Evolutionary conservation across 2,888 invertebrate species (phyloP).

Genomic region (Argyresthia albistria): DNA sequence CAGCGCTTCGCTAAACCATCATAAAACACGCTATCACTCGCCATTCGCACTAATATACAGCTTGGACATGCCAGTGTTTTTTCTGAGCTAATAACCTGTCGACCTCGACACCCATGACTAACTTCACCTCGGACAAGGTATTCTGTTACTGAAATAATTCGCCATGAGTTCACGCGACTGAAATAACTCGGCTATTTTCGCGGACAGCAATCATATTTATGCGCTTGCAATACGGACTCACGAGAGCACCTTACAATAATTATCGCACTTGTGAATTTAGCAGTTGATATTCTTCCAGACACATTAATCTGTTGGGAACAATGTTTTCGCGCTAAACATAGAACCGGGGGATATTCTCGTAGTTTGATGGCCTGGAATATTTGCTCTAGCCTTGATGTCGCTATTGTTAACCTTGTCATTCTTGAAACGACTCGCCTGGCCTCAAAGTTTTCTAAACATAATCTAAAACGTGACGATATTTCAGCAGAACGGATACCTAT

Average conservation of each 20-base stretch:
- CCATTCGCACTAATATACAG: conserved; percentile 21
- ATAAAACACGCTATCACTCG: not conserved
- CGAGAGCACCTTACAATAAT: not conserved
- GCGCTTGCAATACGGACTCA: not conserved
- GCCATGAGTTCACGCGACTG: conserved; percentile 56
- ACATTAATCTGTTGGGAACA: not conserved
- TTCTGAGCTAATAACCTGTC: conserved; percentile 42
- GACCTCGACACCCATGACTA: conserved; percentile 53
- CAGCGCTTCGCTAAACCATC: conserved; percentile 29
- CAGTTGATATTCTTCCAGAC: not conserved
- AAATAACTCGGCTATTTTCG: conserved; percentile 38
- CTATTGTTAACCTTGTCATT: conserved; percentile 57
- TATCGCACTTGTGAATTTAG: not conserved
- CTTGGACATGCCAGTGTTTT: conserved; percentile 36
- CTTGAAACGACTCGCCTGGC: conserved; percentile 42
- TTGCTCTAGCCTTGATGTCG: conserved; percentile 58
- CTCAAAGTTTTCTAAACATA: conserved; percentile 31
- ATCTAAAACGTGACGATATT: conserved; percentile 12
- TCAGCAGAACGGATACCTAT: not conserved
- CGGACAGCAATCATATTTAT: conserved; percentile 1
- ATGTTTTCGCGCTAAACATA: not conserved
- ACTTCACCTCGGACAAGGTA: conserved; percentile 43
- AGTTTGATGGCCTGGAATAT: conserved; percentile 38
- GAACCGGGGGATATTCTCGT: not conserved
- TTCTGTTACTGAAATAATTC: conserved; percentile 58